Evolutionary conservation across 92 coral and sea anemone genomes (phyloP).

Genomic region (Siderastrea siderea): DNA sequence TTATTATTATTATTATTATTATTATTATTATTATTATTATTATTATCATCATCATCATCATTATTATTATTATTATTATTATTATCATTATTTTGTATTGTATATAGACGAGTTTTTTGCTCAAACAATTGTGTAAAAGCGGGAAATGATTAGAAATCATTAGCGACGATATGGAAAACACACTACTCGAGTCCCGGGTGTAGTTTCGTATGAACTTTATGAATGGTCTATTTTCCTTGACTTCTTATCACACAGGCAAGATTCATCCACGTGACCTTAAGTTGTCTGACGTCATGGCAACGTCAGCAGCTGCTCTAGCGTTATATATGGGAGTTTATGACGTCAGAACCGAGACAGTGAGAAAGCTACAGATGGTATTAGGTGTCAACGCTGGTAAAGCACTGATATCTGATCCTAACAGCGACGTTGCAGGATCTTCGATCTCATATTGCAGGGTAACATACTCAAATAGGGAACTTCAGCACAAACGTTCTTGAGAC

Average conservation of each 20-base stretch:
- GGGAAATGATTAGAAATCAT: background rate
- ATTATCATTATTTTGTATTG: background rate
- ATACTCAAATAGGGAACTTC: no score
- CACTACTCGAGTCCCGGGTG: no score
- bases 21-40: no score
- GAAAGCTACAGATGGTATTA: conserved; percentile 69
- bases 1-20: no score
- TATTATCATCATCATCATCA: no score
- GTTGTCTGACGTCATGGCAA: conserved; percentile 70
- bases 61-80: no score
- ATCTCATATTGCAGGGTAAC: conserved; percentile 26
- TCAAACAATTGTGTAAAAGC: background rate
- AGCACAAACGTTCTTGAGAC: no score
- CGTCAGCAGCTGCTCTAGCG: conserved; percentile 74
- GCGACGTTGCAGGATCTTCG: conserved; percentile 27
- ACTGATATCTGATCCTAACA: conserved; percentile 50
- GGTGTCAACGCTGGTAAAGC: conserved; percentile 61
- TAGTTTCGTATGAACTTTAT: no score
- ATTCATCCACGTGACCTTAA: conserved; percentile 65
- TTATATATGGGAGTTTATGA: conserved; percentile 77
- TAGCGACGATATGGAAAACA: no score
- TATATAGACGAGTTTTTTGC: no score
- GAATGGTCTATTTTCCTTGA: no score
- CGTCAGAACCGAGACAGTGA: conserved; percentile 49
- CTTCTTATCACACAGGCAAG: conserved; percentile 12